phyloP scores from a whole-genome alignment of 2,888 invertebrate species.

The Euzetes globulus region DNA sequence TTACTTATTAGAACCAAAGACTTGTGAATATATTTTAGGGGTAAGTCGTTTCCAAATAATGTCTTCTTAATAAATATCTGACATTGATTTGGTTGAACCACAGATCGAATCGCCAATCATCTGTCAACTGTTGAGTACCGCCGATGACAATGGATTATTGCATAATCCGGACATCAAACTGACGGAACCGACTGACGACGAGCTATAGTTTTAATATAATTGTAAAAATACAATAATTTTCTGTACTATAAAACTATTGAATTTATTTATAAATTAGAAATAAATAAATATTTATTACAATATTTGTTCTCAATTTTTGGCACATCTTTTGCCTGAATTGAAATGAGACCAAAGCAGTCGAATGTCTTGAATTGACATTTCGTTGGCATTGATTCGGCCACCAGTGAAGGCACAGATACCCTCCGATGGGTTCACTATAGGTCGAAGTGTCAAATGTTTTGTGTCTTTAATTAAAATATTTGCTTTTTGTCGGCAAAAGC shows the following conservation, averaged over 20 bases:
- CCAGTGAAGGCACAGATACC: constrained; percentile 38
- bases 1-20: constrained; percentile 79
- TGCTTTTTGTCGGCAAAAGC: constrained; percentile 43
- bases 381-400: constrained; percentile 42
- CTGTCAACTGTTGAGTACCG: constrained; percentile 71
- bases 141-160: constrained; percentile 64
- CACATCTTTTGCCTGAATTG: constrained; percentile 43
- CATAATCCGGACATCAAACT: background rate
- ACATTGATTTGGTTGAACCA: constrained; percentile 29
- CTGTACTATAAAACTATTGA: background rate
- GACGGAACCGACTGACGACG: background rate
- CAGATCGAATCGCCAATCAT: constrained; percentile 82
- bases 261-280: background rate
- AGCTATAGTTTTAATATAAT: background rate
- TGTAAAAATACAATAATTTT: background rate
- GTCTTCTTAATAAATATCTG: background rate
- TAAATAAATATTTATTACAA: constrained; percentile 17
- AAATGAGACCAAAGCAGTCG: constrained; percentile 41
- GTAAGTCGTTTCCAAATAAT: constrained; percentile 44
- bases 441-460: background rate
- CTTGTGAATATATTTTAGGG: constrained; percentile 86
- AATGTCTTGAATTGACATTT: constrained; percentile 40
- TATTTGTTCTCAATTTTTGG: background rate
- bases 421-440: constrained; percentile 15
- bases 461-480: constrained; percentile 22